A percentile compares a stretch with the other conserved stretches of the same genome.
Conservation (phyloP, 2,113 vertebrate genomes). For the Coreoperca whiteheadi region DNA sequence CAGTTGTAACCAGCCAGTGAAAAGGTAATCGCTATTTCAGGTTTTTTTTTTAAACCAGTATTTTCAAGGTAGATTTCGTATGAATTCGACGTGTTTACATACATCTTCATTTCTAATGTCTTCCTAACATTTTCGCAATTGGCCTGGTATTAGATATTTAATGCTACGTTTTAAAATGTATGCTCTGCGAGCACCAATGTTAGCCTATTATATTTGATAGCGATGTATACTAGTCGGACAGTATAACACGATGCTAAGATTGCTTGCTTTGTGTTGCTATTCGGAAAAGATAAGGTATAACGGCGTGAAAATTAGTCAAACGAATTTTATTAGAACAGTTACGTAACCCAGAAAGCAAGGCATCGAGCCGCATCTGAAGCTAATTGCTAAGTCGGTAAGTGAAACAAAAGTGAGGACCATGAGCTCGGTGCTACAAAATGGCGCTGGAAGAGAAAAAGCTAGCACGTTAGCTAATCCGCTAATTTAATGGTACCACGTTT, state of each 20-base stretch:
- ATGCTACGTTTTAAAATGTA: no score
- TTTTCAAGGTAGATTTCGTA: neutral
- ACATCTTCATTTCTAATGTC: accelerated
- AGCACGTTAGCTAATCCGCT: conserved; percentile 25
- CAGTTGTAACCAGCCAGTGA: accelerated
- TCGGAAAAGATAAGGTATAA: neutral
- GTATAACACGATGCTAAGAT: no score
- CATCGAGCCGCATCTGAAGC: neutral
- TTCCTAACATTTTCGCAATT: accelerated
- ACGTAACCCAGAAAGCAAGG: neutral
- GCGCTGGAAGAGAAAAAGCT: conserved; percentile 62
- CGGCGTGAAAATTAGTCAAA: no score
- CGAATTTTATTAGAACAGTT: neutral
- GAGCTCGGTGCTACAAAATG: conserved; percentile 73
- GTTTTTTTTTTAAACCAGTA: accelerated
- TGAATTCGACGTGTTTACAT: accelerated
- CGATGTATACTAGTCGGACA: neutral
- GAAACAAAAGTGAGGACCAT: conserved; percentile 47
- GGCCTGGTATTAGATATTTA: accelerated
- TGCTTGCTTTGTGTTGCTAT: accelerated
- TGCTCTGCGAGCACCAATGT: accelerated
- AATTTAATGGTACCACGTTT: conserved; percentile 22
- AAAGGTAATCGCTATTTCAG: conserved; percentile 11
- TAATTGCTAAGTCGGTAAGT: neutral
- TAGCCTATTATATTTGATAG: no score